phyloP scores from a whole-genome alignment of 2,888 invertebrate genomes.

The Lutraria lutraria region DNA sequence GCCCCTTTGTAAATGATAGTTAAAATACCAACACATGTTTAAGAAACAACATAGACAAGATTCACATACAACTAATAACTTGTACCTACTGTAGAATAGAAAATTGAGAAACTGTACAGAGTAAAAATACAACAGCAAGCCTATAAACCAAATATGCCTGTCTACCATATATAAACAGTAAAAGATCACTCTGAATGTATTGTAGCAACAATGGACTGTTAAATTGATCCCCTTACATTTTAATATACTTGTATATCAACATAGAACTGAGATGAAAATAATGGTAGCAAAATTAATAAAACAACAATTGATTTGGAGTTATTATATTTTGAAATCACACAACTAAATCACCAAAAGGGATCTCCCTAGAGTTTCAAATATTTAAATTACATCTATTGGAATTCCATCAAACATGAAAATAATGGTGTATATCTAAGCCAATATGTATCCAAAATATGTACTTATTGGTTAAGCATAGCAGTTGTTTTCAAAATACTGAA shows the following conservation, averaged over 20 bases:
- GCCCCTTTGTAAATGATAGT: neutral
- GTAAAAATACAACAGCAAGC: neutral
- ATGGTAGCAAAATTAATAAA: too few relatives aligned
- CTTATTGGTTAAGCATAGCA: neutral
- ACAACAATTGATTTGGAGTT: too few relatives aligned
- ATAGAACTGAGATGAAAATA: too few relatives aligned
- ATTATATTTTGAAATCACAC: too few relatives aligned
- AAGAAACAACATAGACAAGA: neutral
- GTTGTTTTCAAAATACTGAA: neutral
- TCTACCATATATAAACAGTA: neutral
- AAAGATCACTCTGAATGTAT: neutral
- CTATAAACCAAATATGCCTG: neutral
- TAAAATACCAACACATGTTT: neutral
- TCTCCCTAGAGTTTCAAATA: too few relatives aligned
- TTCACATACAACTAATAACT: neutral
- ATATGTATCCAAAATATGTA: too few relatives aligned
- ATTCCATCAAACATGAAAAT: too few relatives aligned
- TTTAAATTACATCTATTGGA: too few relatives aligned
- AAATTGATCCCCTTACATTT: too few relatives aligned
- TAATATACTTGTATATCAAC: too few relatives aligned
- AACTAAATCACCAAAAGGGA: too few relatives aligned
- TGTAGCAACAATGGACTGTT: neutral
- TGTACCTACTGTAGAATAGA: neutral
- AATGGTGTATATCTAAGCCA: too few relatives aligned
- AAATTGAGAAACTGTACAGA: neutral